These are phyloP conservation scores for Lapara coniferarum DNA, from an alignment of 2,888 invertebrate species.

Conservation along the genomic window DNA sequence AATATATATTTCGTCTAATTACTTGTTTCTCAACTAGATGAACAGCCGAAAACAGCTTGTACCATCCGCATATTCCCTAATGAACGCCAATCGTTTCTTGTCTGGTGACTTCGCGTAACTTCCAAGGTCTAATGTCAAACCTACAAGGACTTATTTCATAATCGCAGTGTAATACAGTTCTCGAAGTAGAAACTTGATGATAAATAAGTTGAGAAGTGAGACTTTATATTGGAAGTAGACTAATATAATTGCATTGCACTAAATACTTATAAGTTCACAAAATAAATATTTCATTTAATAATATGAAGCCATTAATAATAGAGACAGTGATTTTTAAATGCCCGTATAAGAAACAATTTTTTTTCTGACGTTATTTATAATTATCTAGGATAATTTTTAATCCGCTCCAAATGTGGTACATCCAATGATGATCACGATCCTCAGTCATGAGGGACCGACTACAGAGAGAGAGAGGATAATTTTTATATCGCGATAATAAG, in stretches of 20 bases:
- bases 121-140: constrained; percentile 9
- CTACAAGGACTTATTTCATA: constrained; percentile 1
- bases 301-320: too few relatives aligned
- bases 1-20: not conserved
- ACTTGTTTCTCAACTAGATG: not conserved
- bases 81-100: constrained; percentile 24
- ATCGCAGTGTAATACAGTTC: not conserved
- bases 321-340: too few relatives aligned
- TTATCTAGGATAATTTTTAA: too few relatives aligned
- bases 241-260: not conserved
- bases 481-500: too few relatives aligned
- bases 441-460: too few relatives aligned
- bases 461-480: too few relatives aligned
- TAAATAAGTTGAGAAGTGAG: not conserved
- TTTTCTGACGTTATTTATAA: too few relatives aligned
- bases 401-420: too few relatives aligned
- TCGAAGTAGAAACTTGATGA: not conserved
- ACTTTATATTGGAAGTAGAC: not conserved
- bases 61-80: constrained; percentile 8
- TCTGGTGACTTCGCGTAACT: constrained; percentile 25
- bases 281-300: too few relatives aligned
- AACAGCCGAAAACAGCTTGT: not conserved
- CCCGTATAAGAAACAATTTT: too few relatives aligned
- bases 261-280: not conserved
- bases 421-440: too few relatives aligned